These are phyloP conservation scores for Myathropa florea DNA, from an alignment of 2,888 invertebrate species.

Conservation along the genomic window DNA sequence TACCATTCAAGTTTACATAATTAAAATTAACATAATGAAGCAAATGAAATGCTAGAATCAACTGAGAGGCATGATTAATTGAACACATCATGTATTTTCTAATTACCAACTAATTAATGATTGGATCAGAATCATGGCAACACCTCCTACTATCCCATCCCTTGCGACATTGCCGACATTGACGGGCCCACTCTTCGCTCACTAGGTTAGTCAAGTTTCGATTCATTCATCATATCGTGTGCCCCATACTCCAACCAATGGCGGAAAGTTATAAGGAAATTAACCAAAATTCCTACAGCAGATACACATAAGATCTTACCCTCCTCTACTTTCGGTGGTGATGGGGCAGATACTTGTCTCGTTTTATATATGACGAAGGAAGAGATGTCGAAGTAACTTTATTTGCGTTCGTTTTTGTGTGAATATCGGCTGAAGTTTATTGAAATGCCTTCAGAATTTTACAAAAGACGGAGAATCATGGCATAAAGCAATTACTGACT, in stretches of 20 bases:
- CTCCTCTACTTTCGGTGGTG: neutral
- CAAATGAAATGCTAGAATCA: conserved; percentile 55
- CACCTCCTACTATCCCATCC: neutral
- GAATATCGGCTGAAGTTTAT: neutral
- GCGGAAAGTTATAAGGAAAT: conserved; percentile 12
- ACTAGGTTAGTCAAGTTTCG: neutral
- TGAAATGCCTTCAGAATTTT: neutral
- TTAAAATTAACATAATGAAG: conserved; percentile 68
- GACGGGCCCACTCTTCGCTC: neutral
- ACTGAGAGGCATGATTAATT: conserved; percentile 50
- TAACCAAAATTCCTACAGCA: conserved; percentile 3
- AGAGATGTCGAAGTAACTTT: neutral
- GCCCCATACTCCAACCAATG: neutral
- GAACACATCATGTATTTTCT: conserved; percentile 63
- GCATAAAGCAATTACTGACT: neutral
- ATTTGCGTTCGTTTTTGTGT: neutral
- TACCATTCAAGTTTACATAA: conserved; percentile 56
- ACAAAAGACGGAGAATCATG: neutral
- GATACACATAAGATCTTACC: neutral
- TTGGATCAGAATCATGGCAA: conserved; percentile 56
- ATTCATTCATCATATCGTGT: conserved; percentile 49
- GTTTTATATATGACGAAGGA: neutral
- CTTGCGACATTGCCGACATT: neutral
- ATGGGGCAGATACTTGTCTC: neutral
- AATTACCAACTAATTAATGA: conserved; percentile 69